Evolutionary conservation across 2,113 vertebrate genomes (phyloP).

Genomic region (Sebastes fasciatus): DNA sequence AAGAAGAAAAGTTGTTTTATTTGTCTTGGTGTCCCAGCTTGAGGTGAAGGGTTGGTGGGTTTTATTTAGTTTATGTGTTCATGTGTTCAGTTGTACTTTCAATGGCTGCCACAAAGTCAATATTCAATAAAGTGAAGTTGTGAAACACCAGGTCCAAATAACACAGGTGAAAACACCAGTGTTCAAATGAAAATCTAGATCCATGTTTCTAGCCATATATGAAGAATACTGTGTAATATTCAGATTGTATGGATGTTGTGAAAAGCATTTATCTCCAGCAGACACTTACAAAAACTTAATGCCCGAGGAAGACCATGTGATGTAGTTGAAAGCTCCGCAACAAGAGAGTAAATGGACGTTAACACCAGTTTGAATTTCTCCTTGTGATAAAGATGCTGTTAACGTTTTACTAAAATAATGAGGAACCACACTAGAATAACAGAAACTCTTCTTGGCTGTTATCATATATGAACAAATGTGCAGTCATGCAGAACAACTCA

Average conservation of each 20-base stretch:
- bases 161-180: too few relatives aligned
- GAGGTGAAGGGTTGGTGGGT: not conserved
- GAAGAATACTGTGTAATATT: not conserved
- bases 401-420: not conserved
- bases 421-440: not conserved
- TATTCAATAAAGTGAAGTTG: not conserved
- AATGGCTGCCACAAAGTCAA: not conserved
- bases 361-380: not conserved
- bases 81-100: too few relatives aligned
- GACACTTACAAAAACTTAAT: not conserved
- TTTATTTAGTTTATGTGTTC: not conserved
- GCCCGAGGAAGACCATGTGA: too few relatives aligned
- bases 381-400: not conserved
- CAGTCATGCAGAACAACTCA: not conserved
- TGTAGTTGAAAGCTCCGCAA: not conserved
- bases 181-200: too few relatives aligned
- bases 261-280: not conserved
- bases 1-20: not conserved
- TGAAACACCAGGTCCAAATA: not conserved
- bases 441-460: not conserved
- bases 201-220: not conserved
- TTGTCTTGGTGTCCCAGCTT: too few relatives aligned
- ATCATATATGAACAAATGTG: not conserved
- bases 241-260: not conserved
- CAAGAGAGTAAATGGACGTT: not conserved